Evolutionary conservation across 2,888 invertebrate genomes (phyloP), one percentile per base, ranked within the genome.

Genomic region (Aquatica leii): DNA sequence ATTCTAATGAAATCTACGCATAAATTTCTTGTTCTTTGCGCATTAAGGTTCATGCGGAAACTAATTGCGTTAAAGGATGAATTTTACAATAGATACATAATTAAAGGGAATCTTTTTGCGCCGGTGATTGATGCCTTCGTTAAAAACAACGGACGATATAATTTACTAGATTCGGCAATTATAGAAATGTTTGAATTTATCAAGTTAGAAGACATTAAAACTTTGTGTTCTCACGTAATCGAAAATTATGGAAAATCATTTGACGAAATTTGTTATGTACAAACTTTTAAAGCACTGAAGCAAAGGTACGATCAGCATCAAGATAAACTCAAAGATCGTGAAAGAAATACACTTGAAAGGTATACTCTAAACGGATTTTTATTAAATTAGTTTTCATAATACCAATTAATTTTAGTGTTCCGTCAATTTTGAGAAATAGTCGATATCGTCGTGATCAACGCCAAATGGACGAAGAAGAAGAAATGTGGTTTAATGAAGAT

Each of bases 151-250:
- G 95, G 95, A 77, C 90, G 98, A 77, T 99, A 99, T 84, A 99
- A 99, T 85, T 89, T 99, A 74, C 86, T 99, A 74, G 99, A 99
- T 84, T 99, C 98, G 21, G 98, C 99, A 70, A 95, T 99, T 81
- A 88, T 99, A 81, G 99, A 99, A 85, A 89, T 99, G 87, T 99
- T 99, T 85, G 99, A 99, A 84, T 99, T 95, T 84, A 97, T 99
- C 71, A 95, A 94, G 86, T 84, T 93, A 82, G 95, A 95, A 84
- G 95, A 95, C 80, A 93, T 95, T 65, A 95, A 94, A 82, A 90
- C 92, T 41, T 84, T 95, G 73, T 94, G 93, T 84, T 90, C 93
- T 64, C 95, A 99, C 82, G 93, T 98, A 71, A 95, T 98, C 72
- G 98, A 98, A 83, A 95, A 93, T 82, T 98, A 96, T 82, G 94